Conservation (phyloP, 2,113 vertebrate species). For the Petroica traversi region DNA sequence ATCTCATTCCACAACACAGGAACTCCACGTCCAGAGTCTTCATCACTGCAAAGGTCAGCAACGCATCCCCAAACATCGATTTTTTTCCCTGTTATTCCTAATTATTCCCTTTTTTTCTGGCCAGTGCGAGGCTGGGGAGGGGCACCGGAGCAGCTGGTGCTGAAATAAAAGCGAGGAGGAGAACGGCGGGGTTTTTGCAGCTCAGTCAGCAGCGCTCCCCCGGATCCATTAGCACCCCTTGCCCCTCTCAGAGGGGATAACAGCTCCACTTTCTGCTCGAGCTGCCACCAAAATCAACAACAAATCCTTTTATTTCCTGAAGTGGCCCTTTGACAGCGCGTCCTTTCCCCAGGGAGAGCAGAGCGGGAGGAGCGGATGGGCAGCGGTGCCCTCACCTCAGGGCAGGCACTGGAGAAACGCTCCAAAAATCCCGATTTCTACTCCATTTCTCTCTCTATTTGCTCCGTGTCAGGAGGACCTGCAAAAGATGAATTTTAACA, state of each 20-base stretch:
- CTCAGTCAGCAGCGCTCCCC: background rate
- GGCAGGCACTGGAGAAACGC: background rate
- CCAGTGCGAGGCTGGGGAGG: background rate
- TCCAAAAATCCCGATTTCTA: background rate
- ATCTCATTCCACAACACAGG: background rate
- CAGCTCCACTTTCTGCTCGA: background rate
- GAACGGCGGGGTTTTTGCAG: too few species aligned
- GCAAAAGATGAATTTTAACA: background rate
- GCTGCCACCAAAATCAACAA: background rate
- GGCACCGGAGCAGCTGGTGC: background rate
- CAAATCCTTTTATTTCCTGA: background rate
- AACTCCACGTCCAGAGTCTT: background rate
- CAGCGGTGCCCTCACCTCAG: rapidly evolving
- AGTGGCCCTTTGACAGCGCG: background rate
- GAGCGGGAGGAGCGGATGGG: background rate
- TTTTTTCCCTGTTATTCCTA: background rate
- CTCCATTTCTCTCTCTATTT: background rate
- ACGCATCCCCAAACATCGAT: background rate
- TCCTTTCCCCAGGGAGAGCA: background rate
- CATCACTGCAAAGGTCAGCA: background rate
- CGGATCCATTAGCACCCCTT: background rate
- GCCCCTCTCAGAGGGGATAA: background rate
- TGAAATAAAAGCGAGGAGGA: background rate
- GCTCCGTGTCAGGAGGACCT: background rate
- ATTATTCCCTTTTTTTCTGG: background rate